Base-by-base conservation (phyloP, 2,888 invertebrate genomes). In the Gastrophysa polygoni region DNA sequence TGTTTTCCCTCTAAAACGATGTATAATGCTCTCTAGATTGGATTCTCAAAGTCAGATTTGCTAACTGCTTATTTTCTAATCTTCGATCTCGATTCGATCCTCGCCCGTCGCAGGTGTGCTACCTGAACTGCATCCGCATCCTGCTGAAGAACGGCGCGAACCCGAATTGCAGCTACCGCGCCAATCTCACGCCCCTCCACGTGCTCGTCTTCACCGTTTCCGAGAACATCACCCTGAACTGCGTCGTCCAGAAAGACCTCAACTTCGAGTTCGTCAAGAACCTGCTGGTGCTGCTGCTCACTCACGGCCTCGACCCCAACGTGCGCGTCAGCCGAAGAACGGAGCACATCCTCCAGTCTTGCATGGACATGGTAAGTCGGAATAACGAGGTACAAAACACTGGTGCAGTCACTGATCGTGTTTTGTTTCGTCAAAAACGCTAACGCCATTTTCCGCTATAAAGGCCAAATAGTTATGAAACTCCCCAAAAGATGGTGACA, bases 231-330 rank as follows among this genome's bases (percentile, higher is more conserved):
- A 88, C 88, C 18, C 80, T 90, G 59, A 88, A 85, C 75, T 86
- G 88, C 77, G 88, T 88, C 73, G 85, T 85, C 51, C 87, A 89
- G 77, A 89, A 89, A 78, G 85, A 86, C 72, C 83, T 85, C 69
- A 89, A 89, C 71, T 88, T 88, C 78, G 87, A 88, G 66, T 90
- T 91, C 77, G 88, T 91, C 56, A 87, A 89, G 72, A 87, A 89
- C 75, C 83, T 91, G 61, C 80, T 91, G 67, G 84, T 85, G 58
- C 74, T 89, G 43, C 79, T 91, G 66, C 80, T 91, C 54, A 87
- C 87, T 72, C 86, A 90, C 77, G 90, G 90, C 21, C 82, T 91
- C 57, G 87, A 91, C 80, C 88, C 87, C 71, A 85, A 88, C 72
- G 85, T 86, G 62, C 75, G 83, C 28, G 84, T 86, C 60, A 85